Evolutionary conservation across 1,140 invertebrate genomes (phyloP), one percentile per base, ranked within the genome.

Genomic region (Calosoma granatense): DNA sequence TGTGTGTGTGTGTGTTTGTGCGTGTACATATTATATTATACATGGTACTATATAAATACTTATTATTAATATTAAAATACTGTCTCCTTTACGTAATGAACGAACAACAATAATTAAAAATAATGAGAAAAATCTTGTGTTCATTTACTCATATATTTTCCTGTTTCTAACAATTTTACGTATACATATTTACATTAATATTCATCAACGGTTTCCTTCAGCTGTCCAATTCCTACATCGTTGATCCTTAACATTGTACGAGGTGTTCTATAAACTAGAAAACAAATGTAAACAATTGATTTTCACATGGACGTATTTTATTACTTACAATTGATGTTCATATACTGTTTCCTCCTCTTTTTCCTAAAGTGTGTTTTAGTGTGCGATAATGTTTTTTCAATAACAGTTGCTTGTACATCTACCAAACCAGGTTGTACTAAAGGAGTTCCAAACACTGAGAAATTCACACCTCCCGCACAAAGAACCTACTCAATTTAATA

Each of bases 351-450:
- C 70, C 88, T 83, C 61, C 78, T 77, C 63, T 78, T 85, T 67
- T 87, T 84, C 19, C 78, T 78, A 67, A 91, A 92, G 64, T 83
- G 77, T 53, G 85, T 85, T 68, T 86, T 88, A 0, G 86, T 90
- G 62, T 92, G 83, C 1, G 89, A 90, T 1, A 95, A 73, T 0
- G 88, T 90, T 72, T 96, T 95, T 61, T 94, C 92, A 51, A 97
- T 85, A 3, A 97, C 82, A 23, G 90, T 94, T 0, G 88, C 92
- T 59, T 88, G 82, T 0, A 97, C 78, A 52, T 77, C 74, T 0
- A 92, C 87, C 22, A 90, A 69, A 52, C 85, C 85, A 21, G 77
- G 76, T 67, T 88, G 84, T 6, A 96, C 72, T 14, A 95, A 59
- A 0, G 93, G 93, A 53, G 83, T 74, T 41, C 94, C 92, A 59